Evolutionary conservation across 2,113 vertebrate species (phyloP).

Genomic region (Clarias gariepinus): DNA sequence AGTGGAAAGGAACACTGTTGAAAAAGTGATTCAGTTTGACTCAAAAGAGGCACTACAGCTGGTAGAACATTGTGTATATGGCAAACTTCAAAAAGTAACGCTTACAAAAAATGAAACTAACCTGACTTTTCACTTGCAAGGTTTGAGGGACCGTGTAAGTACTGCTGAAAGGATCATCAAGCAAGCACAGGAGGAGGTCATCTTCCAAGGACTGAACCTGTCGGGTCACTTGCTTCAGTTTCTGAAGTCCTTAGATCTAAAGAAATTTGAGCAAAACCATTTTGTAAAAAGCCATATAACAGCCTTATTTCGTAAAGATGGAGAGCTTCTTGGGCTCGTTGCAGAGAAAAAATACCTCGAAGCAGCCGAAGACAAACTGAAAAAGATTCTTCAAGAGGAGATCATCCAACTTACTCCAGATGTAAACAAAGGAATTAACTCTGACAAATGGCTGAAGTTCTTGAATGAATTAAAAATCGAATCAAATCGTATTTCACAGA

Average conservation of each 20-base stretch:
- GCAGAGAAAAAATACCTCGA: slow-evolving; percentile 47
- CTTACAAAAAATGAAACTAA: slow-evolving; percentile 42
- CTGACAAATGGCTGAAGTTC: slow-evolving; percentile 51
- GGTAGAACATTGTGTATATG: slow-evolving; percentile 41
- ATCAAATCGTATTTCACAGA: slow-evolving; percentile 23
- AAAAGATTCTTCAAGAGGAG: slow-evolving; percentile 53
- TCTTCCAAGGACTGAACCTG: slow-evolving; percentile 40
- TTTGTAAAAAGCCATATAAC: slow-evolving; percentile 50
- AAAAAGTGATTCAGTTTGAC: slow-evolving; percentile 45
- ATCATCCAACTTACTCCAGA: slow-evolving; percentile 47
- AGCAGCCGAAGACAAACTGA: slow-evolving; percentile 51
- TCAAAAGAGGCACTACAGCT: slow-evolving; percentile 54
- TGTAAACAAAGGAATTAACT: slow-evolving; percentile 34
- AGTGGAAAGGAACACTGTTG: slow-evolving; percentile 50
- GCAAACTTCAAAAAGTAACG: slow-evolving; percentile 44
- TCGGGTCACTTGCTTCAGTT: slow-evolving; percentile 49
- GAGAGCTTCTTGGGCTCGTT: slow-evolving; percentile 50
- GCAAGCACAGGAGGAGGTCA: slow-evolving; percentile 36
- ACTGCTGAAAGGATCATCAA: slow-evolving; percentile 47
- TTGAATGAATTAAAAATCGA: slow-evolving; percentile 45
- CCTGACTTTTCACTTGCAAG: slow-evolving; percentile 52
- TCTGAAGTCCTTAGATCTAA: slow-evolving; percentile 52
- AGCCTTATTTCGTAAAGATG: slow-evolving; percentile 38
- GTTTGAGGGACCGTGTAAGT: slow-evolving; percentile 50
- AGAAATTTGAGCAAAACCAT: slow-evolving; percentile 54